phyloP scores from a whole-genome alignment of 2,888 invertebrate species.

The Neoascia interrupta region DNA sequence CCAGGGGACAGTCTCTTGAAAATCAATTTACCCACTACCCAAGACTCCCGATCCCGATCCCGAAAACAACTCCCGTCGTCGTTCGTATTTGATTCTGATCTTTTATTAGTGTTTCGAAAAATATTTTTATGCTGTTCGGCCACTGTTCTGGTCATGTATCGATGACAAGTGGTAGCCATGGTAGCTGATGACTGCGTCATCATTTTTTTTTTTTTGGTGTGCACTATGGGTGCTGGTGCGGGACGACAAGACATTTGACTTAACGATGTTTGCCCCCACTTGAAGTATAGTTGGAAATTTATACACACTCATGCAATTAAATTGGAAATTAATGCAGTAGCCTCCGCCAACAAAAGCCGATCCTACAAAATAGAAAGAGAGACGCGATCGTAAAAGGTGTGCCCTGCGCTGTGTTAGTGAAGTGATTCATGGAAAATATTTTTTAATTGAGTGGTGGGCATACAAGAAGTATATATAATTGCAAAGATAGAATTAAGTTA shows the following conservation, averaged over 20 bases:
- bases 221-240: conserved; percentile 20
- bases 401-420: conserved; percentile 27
- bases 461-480: too few relatives aligned
- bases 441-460: conserved; percentile 47
- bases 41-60: conserved; percentile 7
- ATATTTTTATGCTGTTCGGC: conserved; percentile 44
- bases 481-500: background rate
- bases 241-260: conserved; percentile 39
- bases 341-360: conserved; percentile 37
- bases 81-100: conserved; percentile 7
- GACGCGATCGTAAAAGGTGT: conserved; percentile 53
- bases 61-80: conserved; percentile 7
- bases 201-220: too few relatives aligned
- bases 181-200: too few relatives aligned
- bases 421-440: conserved; percentile 58
- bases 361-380: conserved; percentile 34
- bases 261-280: conserved; percentile 60
- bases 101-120: conserved; percentile 2
- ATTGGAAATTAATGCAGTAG: conserved; percentile 64
- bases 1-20: conserved; percentile 68
- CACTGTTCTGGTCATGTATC: conserved; percentile 64
- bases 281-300: conserved; percentile 59
- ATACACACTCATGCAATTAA: conserved; percentile 46
- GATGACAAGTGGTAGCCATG: conserved; percentile 60
- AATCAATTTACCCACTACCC: conserved; percentile 61